A percentile compares a stretch with the other conserved stretches of the same genome.
Evolutionary conservation across 2,113 vertebrate genomes (phyloP).

Genomic region (Isurus oxyrinchus): DNA sequence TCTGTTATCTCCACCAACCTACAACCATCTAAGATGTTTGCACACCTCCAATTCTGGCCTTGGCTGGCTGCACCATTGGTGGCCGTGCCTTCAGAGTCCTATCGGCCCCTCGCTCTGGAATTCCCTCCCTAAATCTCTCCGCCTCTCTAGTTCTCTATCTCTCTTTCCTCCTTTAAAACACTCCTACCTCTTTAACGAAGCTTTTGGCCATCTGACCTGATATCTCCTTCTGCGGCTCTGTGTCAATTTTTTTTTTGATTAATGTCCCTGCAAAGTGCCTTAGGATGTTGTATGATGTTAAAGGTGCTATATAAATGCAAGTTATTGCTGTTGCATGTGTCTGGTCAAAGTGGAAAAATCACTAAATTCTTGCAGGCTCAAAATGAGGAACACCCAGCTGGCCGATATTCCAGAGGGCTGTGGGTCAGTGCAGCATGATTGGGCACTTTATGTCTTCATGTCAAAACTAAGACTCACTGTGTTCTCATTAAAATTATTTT

Average conservation of each 20-base stretch:
- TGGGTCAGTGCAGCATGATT: not conserved
- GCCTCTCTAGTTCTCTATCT: too few species aligned
- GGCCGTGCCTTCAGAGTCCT: not conserved
- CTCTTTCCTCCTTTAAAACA: too few species aligned
- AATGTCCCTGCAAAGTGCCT: too few species aligned
- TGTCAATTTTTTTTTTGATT: too few species aligned
- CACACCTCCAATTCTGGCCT: not conserved
- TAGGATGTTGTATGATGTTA: too few species aligned
- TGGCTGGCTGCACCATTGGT: too few species aligned
- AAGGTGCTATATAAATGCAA: too few species aligned
- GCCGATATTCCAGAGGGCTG: not conserved
- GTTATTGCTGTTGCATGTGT: not conserved
- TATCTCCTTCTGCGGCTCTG: too few species aligned
- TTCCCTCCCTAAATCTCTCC: not conserved
- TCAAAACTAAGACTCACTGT: conserved; percentile 12
- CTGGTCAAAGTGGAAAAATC: not conserved
- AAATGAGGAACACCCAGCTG: not conserved
- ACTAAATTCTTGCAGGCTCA: not conserved
- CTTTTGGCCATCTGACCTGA: too few species aligned
- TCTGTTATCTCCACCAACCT: not conserved
- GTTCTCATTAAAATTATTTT: conserved; percentile 33
- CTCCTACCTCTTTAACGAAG: not conserved
- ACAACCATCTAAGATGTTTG: too few species aligned
- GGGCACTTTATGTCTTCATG: conserved; percentile 22
- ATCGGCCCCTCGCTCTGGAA: not conserved